Conservation (phyloP, 1,140 invertebrate species). For the Phocides pigmalion region DNA sequence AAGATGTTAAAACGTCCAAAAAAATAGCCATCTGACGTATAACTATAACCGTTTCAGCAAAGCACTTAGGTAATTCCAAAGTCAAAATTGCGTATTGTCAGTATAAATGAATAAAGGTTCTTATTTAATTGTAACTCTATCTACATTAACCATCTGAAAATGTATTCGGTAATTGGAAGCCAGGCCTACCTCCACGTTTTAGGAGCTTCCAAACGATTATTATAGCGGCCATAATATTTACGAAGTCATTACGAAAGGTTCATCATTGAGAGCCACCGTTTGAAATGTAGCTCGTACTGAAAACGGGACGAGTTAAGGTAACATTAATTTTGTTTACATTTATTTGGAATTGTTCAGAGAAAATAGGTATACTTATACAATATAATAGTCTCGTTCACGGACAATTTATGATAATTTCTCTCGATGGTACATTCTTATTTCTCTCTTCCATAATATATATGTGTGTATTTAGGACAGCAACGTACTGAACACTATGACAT, state of each 20-base stretch:
- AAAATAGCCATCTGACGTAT: too few relatives aligned
- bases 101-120: neutral
- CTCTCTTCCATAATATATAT: too few relatives aligned
- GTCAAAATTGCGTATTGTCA: neutral
- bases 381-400: too few relatives aligned
- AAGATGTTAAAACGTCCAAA: neutral
- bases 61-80: neutral
- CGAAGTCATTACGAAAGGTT: constrained; percentile 16
- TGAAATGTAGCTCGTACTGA: constrained; percentile 4
- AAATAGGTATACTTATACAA: too few relatives aligned
- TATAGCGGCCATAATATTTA: constrained; percentile 15
- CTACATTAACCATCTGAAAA: neutral
- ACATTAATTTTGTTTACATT: too few relatives aligned
- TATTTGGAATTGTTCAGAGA: too few relatives aligned
- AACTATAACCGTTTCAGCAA: neutral
- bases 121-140: neutral
- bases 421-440: too few relatives aligned
- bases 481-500: too few relatives aligned
- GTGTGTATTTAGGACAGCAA: too few relatives aligned
- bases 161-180: constrained; percentile 10
- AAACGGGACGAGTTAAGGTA: neutral
- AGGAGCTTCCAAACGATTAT: constrained; percentile 10
- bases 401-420: too few relatives aligned
- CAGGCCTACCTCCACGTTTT: constrained; percentile 2
- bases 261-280: neutral